phyloP scores from a whole-genome alignment of 2,797 vertebrate species.

The Xerus rutilus region DNA sequence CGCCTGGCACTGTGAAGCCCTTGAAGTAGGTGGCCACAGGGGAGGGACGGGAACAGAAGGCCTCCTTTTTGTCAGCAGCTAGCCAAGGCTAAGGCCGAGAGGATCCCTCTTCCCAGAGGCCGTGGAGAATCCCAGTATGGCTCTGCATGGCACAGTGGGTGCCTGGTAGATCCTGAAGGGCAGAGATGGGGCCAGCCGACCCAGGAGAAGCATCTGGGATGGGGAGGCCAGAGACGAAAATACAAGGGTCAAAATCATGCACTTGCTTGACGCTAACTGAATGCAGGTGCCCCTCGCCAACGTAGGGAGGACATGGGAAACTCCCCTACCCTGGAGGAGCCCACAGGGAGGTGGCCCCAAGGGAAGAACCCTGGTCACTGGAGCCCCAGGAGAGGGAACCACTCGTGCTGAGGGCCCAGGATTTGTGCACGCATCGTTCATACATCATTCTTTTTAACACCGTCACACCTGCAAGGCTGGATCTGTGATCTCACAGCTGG shows the following conservation, averaged over 20 bases:
- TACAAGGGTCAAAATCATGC: fast-evolving
- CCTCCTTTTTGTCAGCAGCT: background rate
- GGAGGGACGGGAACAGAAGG: background rate
- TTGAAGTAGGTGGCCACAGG: background rate
- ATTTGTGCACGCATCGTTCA: background rate
- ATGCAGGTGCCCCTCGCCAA: too few relatives aligned
- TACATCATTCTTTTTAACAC: fast-evolving
- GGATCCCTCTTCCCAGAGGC: background rate
- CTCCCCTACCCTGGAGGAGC: background rate
- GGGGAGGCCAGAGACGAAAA: too few relatives aligned
- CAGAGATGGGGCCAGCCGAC: background rate
- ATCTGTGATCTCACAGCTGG: background rate
- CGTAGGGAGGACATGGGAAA: too few relatives aligned
- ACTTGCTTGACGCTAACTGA: background rate
- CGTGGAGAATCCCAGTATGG: background rate
- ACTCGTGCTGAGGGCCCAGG: background rate
- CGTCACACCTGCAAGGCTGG: background rate
- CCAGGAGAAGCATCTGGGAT: background rate
- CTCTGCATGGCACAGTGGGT: background rate
- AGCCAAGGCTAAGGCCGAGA: background rate
- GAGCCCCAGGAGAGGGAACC: background rate
- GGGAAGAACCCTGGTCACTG: too few relatives aligned
- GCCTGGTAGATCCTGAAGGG: background rate
- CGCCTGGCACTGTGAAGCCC: background rate
- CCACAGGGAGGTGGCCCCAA: background rate